phyloP scores from a whole-genome alignment of 1,140 invertebrate species.

The Bombus breviceps region DNA sequence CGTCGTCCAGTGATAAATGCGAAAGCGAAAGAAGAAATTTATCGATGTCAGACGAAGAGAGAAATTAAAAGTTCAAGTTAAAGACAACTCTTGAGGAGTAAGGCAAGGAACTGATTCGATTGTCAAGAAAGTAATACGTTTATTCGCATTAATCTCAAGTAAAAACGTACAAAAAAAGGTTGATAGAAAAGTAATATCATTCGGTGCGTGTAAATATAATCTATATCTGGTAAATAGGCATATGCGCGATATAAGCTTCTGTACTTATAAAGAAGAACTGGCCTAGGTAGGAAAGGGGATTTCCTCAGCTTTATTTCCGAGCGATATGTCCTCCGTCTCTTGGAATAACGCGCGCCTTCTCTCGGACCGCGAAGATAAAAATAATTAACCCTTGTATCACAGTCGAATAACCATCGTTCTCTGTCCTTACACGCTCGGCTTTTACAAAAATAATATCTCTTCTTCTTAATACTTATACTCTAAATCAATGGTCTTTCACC shows the following conservation, averaged over 20 bases:
- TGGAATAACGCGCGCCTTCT: conserved; percentile 19
- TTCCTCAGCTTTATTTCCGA: conserved; percentile 12
- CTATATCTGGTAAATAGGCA: conserved; percentile 19
- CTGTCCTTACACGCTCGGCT: neutral
- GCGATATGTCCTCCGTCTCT: conserved; percentile 17
- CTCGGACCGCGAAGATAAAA: conserved; percentile 10
- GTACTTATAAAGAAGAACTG: conserved; percentile 39
- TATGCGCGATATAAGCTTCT: conserved; percentile 22
- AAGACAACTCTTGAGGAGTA: neutral
- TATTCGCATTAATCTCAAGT: conserved; percentile 43
- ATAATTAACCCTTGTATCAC: conserved; percentile 56
- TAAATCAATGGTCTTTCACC: neutral
- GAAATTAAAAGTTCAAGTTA: neutral
- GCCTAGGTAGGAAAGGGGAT: conserved; percentile 42
- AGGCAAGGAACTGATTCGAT: conserved; percentile 20
- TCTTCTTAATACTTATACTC: neutral
- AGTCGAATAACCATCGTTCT: conserved; percentile 45
- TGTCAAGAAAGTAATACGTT: conserved; percentile 35
- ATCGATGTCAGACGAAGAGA: neutral
- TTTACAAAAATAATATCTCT: neutral
- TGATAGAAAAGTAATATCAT: conserved; percentile 28
- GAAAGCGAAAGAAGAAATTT: neutral
- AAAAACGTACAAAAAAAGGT: conserved; percentile 48
- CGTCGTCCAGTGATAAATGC: neutral
- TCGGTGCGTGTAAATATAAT: conserved; percentile 33